Evolutionary conservation across 2,797 vertebrate genomes (phyloP).

Genomic region (Loriculus beryllinus): DNA sequence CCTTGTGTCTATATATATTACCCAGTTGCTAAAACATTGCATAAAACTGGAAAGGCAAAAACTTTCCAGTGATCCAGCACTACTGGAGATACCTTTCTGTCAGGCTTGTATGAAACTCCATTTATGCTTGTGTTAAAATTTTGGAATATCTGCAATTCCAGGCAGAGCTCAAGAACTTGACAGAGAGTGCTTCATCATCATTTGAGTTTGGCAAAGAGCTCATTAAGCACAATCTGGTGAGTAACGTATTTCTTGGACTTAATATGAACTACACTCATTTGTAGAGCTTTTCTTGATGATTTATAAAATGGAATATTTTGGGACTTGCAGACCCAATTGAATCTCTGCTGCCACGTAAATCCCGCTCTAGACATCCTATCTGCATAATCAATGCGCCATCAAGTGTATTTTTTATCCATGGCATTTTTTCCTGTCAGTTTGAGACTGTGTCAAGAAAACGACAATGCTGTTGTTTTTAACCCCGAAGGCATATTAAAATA

Average conservation of each 20-base stretch:
- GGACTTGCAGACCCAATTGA: not conserved
- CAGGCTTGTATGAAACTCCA: not conserved
- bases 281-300: not conserved
- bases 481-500: not conserved
- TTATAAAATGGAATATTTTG: not conserved
- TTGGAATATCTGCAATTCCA: constrained; percentile 65
- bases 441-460: not conserved
- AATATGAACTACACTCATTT: not conserved
- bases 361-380: not conserved
- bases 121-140: not conserved
- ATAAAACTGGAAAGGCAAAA: not conserved
- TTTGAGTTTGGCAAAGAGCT: constrained; percentile 98
- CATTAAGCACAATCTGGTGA: constrained; percentile 95
- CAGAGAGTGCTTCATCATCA: constrained; percentile 88
- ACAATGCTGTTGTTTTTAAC: not conserved
- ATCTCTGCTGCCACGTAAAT: not conserved
- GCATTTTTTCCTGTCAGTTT: not conserved
- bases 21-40: not conserved
- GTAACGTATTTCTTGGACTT: constrained; percentile 14
- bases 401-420: not conserved
- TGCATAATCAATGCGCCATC: not conserved
- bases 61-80: not conserved
- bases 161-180: constrained; percentile 94
- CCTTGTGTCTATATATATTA: not conserved
- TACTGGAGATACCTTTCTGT: not conserved